Evolutionary conservation across 2,797 vertebrate species (phyloP).

Genomic region (Cetoscarus ocellatus): DNA sequence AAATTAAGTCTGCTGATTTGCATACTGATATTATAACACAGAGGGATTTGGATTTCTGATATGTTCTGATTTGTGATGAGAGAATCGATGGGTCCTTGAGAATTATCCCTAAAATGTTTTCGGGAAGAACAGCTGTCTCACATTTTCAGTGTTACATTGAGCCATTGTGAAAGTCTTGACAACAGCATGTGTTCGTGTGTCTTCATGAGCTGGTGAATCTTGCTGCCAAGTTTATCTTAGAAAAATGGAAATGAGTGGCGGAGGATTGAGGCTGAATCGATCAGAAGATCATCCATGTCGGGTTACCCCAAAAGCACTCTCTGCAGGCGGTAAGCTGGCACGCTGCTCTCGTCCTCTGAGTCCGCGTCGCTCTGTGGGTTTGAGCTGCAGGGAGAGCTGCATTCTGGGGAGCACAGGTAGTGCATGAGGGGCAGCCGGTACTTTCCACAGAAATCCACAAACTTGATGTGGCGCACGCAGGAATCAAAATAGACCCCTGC

Average conservation of each 20-base stretch:
- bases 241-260: conserved; percentile 19
- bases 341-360: conserved; percentile 94
- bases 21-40: conserved; percentile 1
- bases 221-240: conserved; percentile 1
- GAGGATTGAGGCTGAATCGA: not conserved
- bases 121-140: not conserved
- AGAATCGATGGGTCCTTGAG: not conserved
- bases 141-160: conserved; percentile 12
- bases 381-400: conserved; percentile 95
- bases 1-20: conserved; percentile 5
- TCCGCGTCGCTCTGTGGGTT: conserved; percentile 96
- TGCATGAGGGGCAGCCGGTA: conserved; percentile 98
- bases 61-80: not conserved
- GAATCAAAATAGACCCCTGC: conserved; percentile 98
- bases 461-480: conserved; percentile 99
- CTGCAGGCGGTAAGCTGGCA: conserved; percentile 93
- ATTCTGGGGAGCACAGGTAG: conserved; percentile 98
- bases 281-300: not conserved
- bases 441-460: conserved; percentile 99
- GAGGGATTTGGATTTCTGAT: not conserved
- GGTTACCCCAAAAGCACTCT: conserved; percentile 96
- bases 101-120: not conserved
- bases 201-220: not conserved
- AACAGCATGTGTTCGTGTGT: not conserved
- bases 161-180: not conserved